Evolutionary conservation across 1,140 invertebrate species (phyloP).

Genomic region (Scaptomyza pallida): DNA sequence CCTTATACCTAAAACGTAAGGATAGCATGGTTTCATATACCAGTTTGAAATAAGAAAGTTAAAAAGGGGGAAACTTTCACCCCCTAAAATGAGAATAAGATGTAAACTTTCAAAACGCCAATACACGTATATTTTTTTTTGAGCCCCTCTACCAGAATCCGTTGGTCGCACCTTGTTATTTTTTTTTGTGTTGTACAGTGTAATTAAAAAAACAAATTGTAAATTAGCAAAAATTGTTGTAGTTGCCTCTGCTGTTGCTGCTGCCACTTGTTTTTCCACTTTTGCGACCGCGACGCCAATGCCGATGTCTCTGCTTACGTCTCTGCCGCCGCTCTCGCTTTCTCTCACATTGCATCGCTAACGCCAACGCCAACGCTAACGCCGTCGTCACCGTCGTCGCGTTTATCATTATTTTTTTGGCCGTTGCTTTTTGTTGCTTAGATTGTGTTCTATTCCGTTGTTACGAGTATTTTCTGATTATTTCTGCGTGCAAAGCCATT

Average conservation of each 20-base stretch:
- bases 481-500: conserved; percentile 18
- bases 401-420: conserved; percentile 50
- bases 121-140: too few relatives aligned
- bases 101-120: too few relatives aligned
- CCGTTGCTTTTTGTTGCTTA: conserved; percentile 37
- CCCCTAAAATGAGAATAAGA: too few relatives aligned
- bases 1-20: too few relatives aligned
- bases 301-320: conserved; percentile 10
- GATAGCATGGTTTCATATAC: too few relatives aligned
- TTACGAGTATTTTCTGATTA: conserved; percentile 28
- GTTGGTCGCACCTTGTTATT: too few relatives aligned
- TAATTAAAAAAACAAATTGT: conserved; percentile 15
- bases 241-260: conserved; percentile 12
- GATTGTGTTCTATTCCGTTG: conserved; percentile 43
- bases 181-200: too few relatives aligned
- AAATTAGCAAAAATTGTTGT: conserved; percentile 44
- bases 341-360: conserved; percentile 47
- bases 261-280: conserved; percentile 61
- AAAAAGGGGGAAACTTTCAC: too few relatives aligned
- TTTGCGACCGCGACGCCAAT: conserved; percentile 42
- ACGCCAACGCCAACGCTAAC: conserved; percentile 28
- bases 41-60: too few relatives aligned
- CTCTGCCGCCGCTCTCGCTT: conserved; percentile 48
- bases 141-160: too few relatives aligned
- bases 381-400: conserved; percentile 30